Base-by-base conservation (phyloP, 37 sponge, comb jelly and placozoan genomes). In the Crambe crambe region DNA sequence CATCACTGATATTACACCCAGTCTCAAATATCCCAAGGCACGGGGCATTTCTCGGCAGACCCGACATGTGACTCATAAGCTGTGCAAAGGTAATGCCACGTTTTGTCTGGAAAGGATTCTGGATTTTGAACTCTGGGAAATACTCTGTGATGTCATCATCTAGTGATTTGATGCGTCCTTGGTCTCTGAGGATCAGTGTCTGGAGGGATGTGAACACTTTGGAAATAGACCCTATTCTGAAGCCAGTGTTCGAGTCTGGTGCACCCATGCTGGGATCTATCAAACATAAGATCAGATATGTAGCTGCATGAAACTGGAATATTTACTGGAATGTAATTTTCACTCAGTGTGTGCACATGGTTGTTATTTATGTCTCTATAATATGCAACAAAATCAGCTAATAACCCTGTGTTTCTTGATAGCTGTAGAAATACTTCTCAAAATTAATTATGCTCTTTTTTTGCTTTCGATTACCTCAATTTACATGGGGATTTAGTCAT, bases 31-130 rank as follows among this genome's bases (percentile, higher is more conserved):
- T 34, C 0, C 54, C 85, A 20, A 32, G 22, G 61, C 93, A 92
- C 10, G 93, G 93, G 5, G 82, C 31, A 15, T 87, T 64, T 25
- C 93, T 59, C 9, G 89, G 74, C 2, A 92, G 85, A 2, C 93
- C 93, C 15, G 80, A 41, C 89, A 92, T 84, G 89, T 92, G 93
- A 60, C 85, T 78, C 65, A 84, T 64, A 1, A 92, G 86, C 63
- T 92, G 93, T 20, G 78, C 77, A 29, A 92, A 80, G 18, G 89
- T 88, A 76, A 92, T 66, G 18, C 83, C 75, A 58, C 89, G 73
- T 10, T 38, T 68, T 26, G 89, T 92, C 56, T 82, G 74, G 54
- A 88, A 92, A 17, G 82, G 89, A 68, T 88, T 92, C 38, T 68
- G 56, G 27, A 92, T 72, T 23, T 32, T 56, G 42, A 92, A 92